phyloP scores from a whole-genome alignment of 2,888 invertebrate species.

The Leucophenga montana region DNA sequence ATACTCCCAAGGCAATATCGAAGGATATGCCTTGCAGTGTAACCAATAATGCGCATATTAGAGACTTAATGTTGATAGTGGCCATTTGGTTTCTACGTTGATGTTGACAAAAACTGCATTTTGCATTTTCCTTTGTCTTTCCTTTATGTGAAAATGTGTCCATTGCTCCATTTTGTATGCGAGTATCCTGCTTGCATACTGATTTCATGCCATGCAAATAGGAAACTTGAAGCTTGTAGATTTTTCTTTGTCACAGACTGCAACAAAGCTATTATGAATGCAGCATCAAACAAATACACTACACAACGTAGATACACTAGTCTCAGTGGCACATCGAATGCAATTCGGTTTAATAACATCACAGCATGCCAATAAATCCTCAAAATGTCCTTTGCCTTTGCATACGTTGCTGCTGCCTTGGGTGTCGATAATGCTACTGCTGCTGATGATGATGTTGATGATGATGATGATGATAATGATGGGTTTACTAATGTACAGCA shows the following conservation, averaged over 20 bases:
- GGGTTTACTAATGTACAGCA: constrained; percentile 49
- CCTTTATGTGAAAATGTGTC: not conserved
- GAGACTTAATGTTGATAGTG: constrained; percentile 10
- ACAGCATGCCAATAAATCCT: constrained; percentile 71
- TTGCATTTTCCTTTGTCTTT: constrained; percentile 5
- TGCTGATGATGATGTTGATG: constrained; percentile 44
- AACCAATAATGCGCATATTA: constrained; percentile 12
- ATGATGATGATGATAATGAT: constrained; percentile 37
- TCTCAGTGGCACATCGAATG: constrained; percentile 25
- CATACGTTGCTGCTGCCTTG: constrained; percentile 17
- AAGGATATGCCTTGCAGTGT: not conserved
- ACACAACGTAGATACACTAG: too few species aligned
- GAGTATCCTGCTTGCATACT: constrained; percentile 15
- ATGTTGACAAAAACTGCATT: too few species aligned
- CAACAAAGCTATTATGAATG: too few species aligned
- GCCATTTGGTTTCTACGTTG: not conserved
- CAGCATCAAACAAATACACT: too few species aligned
- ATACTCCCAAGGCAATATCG: not conserved
- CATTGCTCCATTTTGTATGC: not conserved
- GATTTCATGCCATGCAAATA: constrained; percentile 12
- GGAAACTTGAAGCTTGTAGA: not conserved
- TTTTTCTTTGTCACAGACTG: not conserved
- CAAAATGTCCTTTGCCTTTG: constrained; percentile 47
- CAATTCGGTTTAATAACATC: constrained; percentile 69
- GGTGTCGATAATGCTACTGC: constrained; percentile 42